Percentiles rank a stretch among this genome's conserved stretches.
These are phyloP conservation scores for Drosophila teissieri DNA, from an alignment of 1,140 invertebrate species.

Conservation along the genomic window DNA sequence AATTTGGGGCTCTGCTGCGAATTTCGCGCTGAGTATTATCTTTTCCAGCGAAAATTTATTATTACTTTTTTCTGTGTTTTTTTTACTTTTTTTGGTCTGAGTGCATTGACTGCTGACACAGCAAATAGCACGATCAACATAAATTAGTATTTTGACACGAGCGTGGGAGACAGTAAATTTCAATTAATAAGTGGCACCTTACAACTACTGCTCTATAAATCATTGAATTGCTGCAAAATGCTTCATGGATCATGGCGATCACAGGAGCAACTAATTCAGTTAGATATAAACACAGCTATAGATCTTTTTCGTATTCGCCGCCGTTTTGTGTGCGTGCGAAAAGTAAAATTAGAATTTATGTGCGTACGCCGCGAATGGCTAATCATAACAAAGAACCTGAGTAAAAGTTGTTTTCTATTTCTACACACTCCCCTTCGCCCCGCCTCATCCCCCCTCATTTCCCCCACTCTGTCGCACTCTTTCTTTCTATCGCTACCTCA, in stretches of 20 bases:
- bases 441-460: not conserved
- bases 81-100: slow-evolving; percentile 34
- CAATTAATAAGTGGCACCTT: slow-evolving; percentile 12
- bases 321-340: slow-evolving; percentile 54
- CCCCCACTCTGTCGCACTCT: slow-evolving; percentile 23
- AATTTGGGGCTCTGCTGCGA: slow-evolving; percentile 59
- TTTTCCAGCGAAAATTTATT: slow-evolving; percentile 42
- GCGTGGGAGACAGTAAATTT: slow-evolving; percentile 54
- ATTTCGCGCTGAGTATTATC: slow-evolving; percentile 72
- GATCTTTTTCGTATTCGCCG: slow-evolving; percentile 8
- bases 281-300: slow-evolving; percentile 41
- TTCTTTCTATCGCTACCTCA: slow-evolving; percentile 43
- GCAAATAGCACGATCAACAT: slow-evolving; percentile 49
- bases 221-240: not conserved
- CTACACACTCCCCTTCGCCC: slow-evolving; percentile 19
- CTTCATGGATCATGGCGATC: not conserved
- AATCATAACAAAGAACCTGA: slow-evolving; percentile 75
- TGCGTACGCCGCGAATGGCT: slow-evolving; percentile 77
- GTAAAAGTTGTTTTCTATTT: slow-evolving; percentile 55
- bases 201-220: slow-evolving; percentile 3
- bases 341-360: slow-evolving; percentile 82
- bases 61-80: slow-evolving; percentile 26
- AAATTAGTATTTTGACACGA: slow-evolving; percentile 46
- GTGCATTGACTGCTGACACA: slow-evolving; percentile 73
- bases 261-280: slow-evolving; percentile 19